phyloP scores from a whole-genome alignment of 2,888 invertebrate species.

The Nebria salina region DNA sequence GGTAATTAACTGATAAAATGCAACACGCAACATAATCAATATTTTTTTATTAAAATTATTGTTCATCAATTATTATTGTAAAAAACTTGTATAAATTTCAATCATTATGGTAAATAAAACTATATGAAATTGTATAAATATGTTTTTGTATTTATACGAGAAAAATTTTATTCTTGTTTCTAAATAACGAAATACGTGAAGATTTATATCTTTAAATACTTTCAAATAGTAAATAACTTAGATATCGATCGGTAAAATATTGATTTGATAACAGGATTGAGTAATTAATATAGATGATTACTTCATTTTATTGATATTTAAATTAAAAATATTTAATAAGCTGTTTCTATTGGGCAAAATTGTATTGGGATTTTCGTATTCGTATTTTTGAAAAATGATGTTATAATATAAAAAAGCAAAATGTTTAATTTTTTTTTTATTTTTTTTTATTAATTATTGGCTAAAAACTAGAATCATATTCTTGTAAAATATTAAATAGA shows the following conservation, averaged over 20 bases:
- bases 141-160: no score
- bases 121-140: no score
- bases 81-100: not conserved
- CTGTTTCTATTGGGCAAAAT: not conserved
- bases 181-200: not conserved
- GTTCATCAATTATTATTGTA: not conserved
- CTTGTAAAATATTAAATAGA: not conserved
- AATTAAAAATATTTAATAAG: not conserved
- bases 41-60: not conserved
- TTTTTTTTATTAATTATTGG: no score
- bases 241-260: not conserved
- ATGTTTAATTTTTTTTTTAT: no score
- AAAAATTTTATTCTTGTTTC: no score
- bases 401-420: no score
- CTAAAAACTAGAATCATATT: no score
- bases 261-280: not conserved
- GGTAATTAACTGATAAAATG: constrained; percentile 13
- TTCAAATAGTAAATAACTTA: not conserved
- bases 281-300: not conserved
- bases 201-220: not conserved
- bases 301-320: not conserved
- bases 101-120: no score
- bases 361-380: not conserved
- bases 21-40: not conserved
- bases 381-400: no score